phyloP scores from a whole-genome alignment of 2,797 vertebrate species.

The Gymnodraco acuticeps region DNA sequence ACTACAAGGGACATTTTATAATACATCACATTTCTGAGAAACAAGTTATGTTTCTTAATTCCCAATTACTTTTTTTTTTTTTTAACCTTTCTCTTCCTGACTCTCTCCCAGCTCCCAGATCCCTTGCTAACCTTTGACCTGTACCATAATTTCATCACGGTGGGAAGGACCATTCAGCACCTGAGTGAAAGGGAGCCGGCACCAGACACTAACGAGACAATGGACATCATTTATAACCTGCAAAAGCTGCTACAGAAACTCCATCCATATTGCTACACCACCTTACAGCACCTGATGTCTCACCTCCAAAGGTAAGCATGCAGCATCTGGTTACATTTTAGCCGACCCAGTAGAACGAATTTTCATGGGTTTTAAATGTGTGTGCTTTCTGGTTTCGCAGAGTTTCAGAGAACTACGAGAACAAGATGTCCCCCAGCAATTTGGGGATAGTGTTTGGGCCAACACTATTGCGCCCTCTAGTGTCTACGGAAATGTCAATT shows the following conservation, averaged over 20 bases:
- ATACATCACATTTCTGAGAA: too few relatives aligned
- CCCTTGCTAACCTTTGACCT: constrained; percentile 90
- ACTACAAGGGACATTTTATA: too few relatives aligned
- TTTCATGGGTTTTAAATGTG: background rate
- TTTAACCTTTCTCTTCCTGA: constrained; percentile 1
- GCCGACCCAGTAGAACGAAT: background rate
- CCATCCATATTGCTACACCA: constrained; percentile 87
- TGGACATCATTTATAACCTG: constrained; percentile 64
- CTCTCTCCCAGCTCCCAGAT: constrained; percentile 88
- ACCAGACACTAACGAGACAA: constrained; percentile 64
- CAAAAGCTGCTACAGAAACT: constrained; percentile 77
- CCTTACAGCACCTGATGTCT: constrained; percentile 87
- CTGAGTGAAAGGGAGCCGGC: constrained; percentile 70
- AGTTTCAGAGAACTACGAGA: constrained; percentile 89
- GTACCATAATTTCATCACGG: constrained; percentile 86
- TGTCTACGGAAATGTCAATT: constrained; percentile 82
- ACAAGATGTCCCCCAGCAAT: constrained; percentile 95
- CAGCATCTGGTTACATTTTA: background rate
- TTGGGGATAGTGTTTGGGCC: constrained; percentile 96
- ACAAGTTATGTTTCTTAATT: too few relatives aligned
- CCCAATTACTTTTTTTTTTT: too few relatives aligned
- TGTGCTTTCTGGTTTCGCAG: constrained; percentile 75
- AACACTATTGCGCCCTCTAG: constrained; percentile 89
- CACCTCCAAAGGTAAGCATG: constrained; percentile 88
- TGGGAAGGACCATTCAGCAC: constrained; percentile 88